Percentiles rank a stretch among this genome's conserved stretches.
Conservation (phyloP, 2,113 vertebrate species). For the Syngnathus floridae region DNA sequence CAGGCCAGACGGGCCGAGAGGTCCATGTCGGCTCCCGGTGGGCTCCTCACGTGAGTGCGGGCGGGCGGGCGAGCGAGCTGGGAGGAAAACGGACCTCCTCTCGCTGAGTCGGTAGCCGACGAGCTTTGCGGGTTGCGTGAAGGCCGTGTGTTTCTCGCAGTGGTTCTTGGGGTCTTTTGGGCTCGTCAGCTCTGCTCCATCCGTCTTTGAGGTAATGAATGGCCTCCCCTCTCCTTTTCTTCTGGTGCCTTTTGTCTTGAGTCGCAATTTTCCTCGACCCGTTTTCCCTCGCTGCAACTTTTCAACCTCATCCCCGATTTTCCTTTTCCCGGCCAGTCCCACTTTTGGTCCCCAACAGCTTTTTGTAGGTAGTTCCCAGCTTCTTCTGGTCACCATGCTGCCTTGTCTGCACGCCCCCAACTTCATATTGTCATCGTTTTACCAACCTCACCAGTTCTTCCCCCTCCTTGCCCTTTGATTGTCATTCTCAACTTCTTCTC, state of each 20-base stretch:
- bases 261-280: background rate
- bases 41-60: conserved; percentile 80
- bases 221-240: conserved; percentile 8
- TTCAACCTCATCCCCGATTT: background rate
- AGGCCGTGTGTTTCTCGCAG: conserved; percentile 50
- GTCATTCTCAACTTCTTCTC: background rate
- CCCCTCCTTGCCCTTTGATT: no score
- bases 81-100: no score
- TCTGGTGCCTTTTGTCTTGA: no score
- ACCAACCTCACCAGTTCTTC: no score
- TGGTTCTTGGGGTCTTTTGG: conserved; percentile 53
- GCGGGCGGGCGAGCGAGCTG: conserved; percentile 2
- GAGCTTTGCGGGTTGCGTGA: no score
- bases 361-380: no score
- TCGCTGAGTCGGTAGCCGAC: no score
- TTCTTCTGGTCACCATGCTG: no score
- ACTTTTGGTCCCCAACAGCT: background rate
- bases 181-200: conserved; percentile 56
- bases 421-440: background rate
- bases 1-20: conserved; percentile 76
- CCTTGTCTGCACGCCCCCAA: background rate
- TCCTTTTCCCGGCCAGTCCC: no score
- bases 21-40: conserved; percentile 91
- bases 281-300: conserved; percentile 27
- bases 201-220: conserved; percentile 65